phyloP scores from a whole-genome alignment of 1,140 invertebrate genomes.

The Adelges cooleyi region DNA sequence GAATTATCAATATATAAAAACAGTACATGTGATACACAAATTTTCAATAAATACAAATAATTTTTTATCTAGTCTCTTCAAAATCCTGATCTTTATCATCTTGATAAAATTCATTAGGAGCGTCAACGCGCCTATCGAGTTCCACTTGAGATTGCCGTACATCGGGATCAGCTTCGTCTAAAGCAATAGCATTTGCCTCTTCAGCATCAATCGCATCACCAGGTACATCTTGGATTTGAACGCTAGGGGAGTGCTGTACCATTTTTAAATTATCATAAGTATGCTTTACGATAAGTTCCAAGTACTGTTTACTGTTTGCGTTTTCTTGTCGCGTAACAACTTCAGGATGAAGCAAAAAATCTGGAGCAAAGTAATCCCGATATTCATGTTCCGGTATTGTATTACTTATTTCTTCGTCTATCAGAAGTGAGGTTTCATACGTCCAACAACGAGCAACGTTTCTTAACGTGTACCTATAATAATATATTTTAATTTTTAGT shows the following conservation, averaged over 20 bases:
- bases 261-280: conserved; percentile 80
- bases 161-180: conserved; percentile 73
- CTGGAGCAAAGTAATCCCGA: conserved; percentile 88
- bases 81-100: conserved; percentile 49
- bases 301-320: conserved; percentile 82
- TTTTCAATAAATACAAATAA: too few species aligned
- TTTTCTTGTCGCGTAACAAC: conserved; percentile 75
- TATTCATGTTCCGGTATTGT: conserved; percentile 90
- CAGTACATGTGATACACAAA: too few species aligned
- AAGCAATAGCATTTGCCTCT: conserved; percentile 53
- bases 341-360: conserved; percentile 87
- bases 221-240: conserved; percentile 81
- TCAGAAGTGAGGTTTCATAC: conserved; percentile 89
- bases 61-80: not conserved
- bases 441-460: conserved; percentile 99
- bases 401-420: conserved; percentile 82
- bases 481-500: too few species aligned
- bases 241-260: conserved; percentile 74
- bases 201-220: conserved; percentile 46
- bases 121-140: conserved; percentile 72
- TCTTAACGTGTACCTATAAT: conserved; percentile 68
- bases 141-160: conserved; percentile 62
- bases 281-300: conserved; percentile 74
- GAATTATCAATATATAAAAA: too few species aligned
- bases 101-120: conserved; percentile 86